Evolutionary conservation across 2,888 invertebrate species (phyloP).

Genomic region (Brassicogethes aeneus): DNA sequence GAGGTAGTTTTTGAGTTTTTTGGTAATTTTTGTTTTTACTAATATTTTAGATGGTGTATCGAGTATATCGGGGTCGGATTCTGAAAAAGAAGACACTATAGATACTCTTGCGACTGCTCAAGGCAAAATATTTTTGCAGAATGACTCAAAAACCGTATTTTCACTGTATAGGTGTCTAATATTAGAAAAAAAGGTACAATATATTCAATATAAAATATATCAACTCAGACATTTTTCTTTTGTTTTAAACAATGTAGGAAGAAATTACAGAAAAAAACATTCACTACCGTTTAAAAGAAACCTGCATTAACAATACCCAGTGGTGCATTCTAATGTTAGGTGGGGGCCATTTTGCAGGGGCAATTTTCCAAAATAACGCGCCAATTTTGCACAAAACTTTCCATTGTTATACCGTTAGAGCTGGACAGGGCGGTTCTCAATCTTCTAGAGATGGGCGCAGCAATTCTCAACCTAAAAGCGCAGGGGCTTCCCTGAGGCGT

Average conservation of each 20-base stretch:
- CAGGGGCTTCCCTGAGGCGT: slow-evolving; percentile 69
- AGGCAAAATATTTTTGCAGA: slow-evolving; percentile 68
- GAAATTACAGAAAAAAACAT: slow-evolving; percentile 19
- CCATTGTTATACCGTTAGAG: slow-evolving; percentile 75
- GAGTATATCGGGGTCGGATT: slow-evolving; percentile 58
- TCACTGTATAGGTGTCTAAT: slow-evolving; percentile 67
- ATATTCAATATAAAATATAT: slow-evolving; percentile 1
- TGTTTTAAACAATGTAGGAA: slow-evolving; percentile 22
- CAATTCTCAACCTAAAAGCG: slow-evolving; percentile 60
- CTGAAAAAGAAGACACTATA: slow-evolving; percentile 38
- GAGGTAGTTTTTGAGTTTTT: slow-evolving; percentile 15
- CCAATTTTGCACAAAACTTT: slow-evolving; percentile 67
- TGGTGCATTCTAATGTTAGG: slow-evolving; percentile 78
- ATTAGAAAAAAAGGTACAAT: slow-evolving; percentile 59
- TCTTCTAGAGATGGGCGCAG: slow-evolving; percentile 52
- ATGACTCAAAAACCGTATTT: slow-evolving; percentile 56
- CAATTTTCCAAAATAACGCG: slow-evolving; percentile 51
- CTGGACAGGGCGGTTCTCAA: slow-evolving; percentile 77
- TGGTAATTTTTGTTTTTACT: slow-evolving; percentile 1
- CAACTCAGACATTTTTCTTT: not conserved
- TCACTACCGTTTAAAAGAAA: slow-evolving; percentile 23
- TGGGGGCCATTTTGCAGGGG: slow-evolving; percentile 76
- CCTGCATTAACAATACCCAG: slow-evolving; percentile 30
- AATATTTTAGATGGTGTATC: slow-evolving; percentile 48
- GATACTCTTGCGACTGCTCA: slow-evolving; percentile 39